These are phyloP conservation scores for Gallinago solitaria DNA, from an alignment of 2,797 vertebrate genomes.

Conservation along the genomic window DNA sequence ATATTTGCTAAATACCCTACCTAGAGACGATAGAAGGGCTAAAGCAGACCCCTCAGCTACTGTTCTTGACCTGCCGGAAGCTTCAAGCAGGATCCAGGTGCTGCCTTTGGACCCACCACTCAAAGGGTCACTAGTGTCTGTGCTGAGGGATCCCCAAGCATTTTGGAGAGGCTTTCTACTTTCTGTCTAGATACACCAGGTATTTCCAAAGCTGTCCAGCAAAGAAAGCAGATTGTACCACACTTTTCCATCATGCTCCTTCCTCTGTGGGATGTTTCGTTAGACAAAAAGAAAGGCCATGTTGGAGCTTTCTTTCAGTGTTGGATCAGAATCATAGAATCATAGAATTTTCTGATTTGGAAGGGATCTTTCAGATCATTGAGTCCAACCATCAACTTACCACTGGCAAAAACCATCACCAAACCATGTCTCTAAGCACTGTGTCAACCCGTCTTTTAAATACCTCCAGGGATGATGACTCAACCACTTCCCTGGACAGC, in stretches of 20 bases:
- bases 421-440: too few species aligned
- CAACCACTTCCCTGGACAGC: too few species aligned
- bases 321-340: too few species aligned
- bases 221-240: background rate
- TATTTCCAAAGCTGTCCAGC: background rate
- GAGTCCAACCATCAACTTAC: too few species aligned
- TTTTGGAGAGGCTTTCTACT: background rate
- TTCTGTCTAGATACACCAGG: background rate
- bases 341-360: too few species aligned
- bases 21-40: background rate
- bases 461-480: too few species aligned
- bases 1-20: background rate
- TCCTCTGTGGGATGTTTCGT: accelerated
- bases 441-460: too few species aligned
- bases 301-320: background rate
- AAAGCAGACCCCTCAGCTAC: background rate
- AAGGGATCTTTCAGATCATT: too few species aligned
- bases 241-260: background rate
- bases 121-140: background rate
- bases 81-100: background rate
- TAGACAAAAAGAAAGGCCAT: background rate
- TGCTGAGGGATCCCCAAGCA: background rate
- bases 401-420: too few species aligned
- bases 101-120: background rate
- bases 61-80: background rate